Evolutionary conservation across 2,797 vertebrate species (phyloP).

Genomic region (Gambusia yucatana): DNA sequence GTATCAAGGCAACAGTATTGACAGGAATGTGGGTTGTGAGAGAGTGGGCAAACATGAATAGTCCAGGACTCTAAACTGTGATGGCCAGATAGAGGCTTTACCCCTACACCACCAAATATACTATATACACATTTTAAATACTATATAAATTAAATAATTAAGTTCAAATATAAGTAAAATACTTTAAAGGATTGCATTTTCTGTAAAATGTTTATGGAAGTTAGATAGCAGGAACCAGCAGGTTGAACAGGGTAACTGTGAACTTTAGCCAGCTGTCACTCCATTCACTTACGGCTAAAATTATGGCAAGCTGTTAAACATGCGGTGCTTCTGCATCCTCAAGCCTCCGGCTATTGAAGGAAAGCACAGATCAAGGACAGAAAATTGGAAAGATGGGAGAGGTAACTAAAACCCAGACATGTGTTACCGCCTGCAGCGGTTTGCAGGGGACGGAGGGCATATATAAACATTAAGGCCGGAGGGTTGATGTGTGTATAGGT

Average conservation of each 20-base stretch:
- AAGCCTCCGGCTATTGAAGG: neutral
- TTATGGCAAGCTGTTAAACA: conserved; percentile 7
- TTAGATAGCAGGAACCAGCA: neutral
- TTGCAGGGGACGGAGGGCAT: conserved; percentile 16
- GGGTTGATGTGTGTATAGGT: conserved; percentile 19
- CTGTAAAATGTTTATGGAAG: neutral
- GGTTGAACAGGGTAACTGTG: neutral
- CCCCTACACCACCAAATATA: neutral
- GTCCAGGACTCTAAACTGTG: no score
- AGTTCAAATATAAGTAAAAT: neutral
- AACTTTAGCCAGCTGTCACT: conserved; percentile 32
- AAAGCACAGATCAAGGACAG: conserved; percentile 13
- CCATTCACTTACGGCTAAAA: conserved; percentile 82
- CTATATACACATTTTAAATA: neutral
- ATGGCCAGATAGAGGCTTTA: no score
- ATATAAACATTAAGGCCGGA: conserved; percentile 27
- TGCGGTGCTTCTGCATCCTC: neutral
- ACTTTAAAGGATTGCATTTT: neutral
- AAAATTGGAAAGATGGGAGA: conserved; percentile 10
- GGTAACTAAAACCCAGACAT: conserved; percentile 21
- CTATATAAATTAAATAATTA: neutral
- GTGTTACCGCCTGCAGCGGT: conserved; percentile 33
- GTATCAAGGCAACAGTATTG: no score
- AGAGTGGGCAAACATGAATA: no score
- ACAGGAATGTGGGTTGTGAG: no score